These are phyloP conservation scores for Archivesica marissinica DNA, from an alignment of 1,140 invertebrate species.

Conservation along the genomic window DNA sequence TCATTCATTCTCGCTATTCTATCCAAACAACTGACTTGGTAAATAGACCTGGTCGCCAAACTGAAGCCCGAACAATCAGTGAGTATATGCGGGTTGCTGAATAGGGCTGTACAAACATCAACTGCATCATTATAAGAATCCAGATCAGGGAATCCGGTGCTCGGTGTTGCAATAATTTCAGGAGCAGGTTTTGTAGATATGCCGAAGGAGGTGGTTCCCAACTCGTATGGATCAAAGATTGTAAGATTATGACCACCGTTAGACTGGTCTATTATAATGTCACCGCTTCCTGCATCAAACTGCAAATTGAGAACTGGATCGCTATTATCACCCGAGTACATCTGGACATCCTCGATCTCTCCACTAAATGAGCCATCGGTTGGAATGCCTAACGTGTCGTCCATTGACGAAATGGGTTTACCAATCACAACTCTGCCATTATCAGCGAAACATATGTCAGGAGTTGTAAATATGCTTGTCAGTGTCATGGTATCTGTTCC, in stretches of 20 bases:
- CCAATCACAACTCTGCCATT: conserved; percentile 47
- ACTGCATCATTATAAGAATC: conserved; percentile 25
- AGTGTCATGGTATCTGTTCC: neutral
- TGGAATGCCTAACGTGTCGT: conserved; percentile 11
- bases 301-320: conserved; percentile 25
- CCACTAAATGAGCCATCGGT: conserved; percentile 46
- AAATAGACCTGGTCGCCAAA: neutral
- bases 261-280: conserved; percentile 26
- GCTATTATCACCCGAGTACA: conserved; percentile 22
- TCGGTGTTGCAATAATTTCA: conserved; percentile 4
- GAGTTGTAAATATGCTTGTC: conserved; percentile 43
- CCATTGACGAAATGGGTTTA: conserved; percentile 27
- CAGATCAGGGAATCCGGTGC: conserved; percentile 26
- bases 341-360: conserved; percentile 31
- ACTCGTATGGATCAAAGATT: conserved; percentile 4
- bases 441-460: conserved; percentile 39
- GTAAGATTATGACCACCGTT: conserved; percentile 14
- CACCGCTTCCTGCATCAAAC: conserved; percentile 33
- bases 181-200: conserved; percentile 45
- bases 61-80: conserved; percentile 22
- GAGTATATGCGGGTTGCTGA: conserved; percentile 1
- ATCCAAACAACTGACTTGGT: conserved; percentile 24
- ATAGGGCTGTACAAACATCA: conserved; percentile 26
- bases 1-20: conserved; percentile 28
- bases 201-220: conserved; percentile 21